Evolutionary conservation across 2,113 vertebrate genomes (phyloP).

Genomic region (Nothocercus nigrocapillus): DNA sequence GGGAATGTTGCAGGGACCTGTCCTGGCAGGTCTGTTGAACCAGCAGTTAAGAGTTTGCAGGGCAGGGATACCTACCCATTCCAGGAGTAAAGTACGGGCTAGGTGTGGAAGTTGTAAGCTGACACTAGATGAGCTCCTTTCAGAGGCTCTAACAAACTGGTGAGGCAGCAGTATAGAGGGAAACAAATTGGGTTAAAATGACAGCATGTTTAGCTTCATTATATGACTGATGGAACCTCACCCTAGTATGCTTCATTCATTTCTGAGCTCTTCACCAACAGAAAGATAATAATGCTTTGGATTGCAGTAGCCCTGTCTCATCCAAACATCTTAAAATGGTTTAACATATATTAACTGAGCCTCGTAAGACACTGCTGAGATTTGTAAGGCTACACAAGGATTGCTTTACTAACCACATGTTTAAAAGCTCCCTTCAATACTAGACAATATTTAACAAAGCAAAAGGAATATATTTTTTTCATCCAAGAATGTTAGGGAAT

Average conservation of each 20-base stretch:
- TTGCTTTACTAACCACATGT: neutral
- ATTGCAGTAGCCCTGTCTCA: conserved; percentile 60
- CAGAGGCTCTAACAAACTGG: conserved; percentile 65
- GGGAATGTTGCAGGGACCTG: conserved; percentile 77
- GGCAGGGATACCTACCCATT: conserved; percentile 59
- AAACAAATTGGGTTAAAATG: conserved; percentile 68
- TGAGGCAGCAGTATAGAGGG: conserved; percentile 65
- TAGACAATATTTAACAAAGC: neutral
- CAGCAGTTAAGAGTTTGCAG: conserved; percentile 74
- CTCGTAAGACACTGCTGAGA: conserved; percentile 23
- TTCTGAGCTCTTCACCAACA: conserved; percentile 55
- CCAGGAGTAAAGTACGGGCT: conserved; percentile 59
- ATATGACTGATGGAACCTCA: conserved; percentile 71
- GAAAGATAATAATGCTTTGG: conserved; percentile 61
- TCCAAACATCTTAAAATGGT: conserved; percentile 36
- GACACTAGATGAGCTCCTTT: conserved; percentile 70
- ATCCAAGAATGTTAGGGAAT: neutral
- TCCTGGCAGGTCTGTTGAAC: conserved; percentile 80
- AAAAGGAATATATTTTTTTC: neutral
- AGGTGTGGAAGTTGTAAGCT: conserved; percentile 72
- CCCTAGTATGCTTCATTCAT: conserved; percentile 61
- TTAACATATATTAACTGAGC: conserved; percentile 33
- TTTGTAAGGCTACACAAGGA: neutral
- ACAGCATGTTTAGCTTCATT: conserved; percentile 68
- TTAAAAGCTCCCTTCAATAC: neutral